Evolutionary conservation across 2,113 vertebrate species (phyloP).

Genomic region (Lynx canadensis): DNA sequence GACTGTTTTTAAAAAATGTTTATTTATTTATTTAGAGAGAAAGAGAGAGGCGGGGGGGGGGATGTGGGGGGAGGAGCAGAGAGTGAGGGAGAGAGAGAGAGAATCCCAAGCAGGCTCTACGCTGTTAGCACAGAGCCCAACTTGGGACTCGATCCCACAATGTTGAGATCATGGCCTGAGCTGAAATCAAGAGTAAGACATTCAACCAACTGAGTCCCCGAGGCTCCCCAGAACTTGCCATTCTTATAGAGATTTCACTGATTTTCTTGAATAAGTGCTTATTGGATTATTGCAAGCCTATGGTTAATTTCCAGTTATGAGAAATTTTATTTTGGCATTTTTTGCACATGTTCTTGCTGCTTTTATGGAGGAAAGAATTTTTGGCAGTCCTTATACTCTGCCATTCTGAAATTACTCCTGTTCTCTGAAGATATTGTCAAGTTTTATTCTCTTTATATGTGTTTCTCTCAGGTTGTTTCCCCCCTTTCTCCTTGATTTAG

Average conservation of each 20-base stretch:
- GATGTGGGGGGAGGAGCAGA: no score
- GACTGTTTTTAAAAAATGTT: not conserved
- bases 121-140: no score
- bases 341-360: not conserved
- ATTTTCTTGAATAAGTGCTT: not conserved
- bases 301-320: not conserved
- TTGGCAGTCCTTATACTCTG: not conserved
- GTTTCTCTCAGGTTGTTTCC: not conserved
- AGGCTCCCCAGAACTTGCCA: not conserved
- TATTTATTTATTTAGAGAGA: no score
- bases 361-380: slow-evolving; percentile 10
- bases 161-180: no score
- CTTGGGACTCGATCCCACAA: no score
- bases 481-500: not conserved
- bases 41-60: no score
- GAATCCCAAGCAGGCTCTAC: no score
- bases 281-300: not conserved
- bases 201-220: no score
- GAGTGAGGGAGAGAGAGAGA: no score
- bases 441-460: not conserved
- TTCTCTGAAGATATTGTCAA: not conserved
- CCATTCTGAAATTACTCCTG: not conserved
- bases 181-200: no score
- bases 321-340: not conserved
- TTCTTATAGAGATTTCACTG: not conserved